phyloP scores from a whole-genome alignment of 2,797 vertebrate species.

The Petrocephalus schoutedeni region DNA sequence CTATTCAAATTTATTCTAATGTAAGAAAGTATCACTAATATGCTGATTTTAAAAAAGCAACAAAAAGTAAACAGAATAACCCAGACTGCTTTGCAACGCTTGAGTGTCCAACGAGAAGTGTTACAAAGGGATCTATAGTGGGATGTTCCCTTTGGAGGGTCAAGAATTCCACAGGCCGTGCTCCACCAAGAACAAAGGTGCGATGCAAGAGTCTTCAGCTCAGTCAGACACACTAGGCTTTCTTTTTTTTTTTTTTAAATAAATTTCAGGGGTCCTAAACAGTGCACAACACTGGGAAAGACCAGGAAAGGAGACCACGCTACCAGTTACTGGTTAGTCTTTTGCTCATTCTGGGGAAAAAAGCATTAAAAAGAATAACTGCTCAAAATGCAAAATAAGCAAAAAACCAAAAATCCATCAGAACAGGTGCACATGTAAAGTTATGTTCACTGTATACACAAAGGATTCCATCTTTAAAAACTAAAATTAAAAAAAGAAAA shows the following conservation, averaged over 20 bases:
- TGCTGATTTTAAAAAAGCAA: slow-evolving; percentile 19
- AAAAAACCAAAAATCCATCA: slow-evolving; percentile 66
- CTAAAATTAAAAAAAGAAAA: slow-evolving; percentile 55
- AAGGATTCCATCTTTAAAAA: slow-evolving; percentile 54
- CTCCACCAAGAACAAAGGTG: slow-evolving; percentile 54
- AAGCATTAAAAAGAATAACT: slow-evolving; percentile 23
- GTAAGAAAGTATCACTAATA: slow-evolving; percentile 54
- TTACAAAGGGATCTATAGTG: slow-evolving; percentile 54
- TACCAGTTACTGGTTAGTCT: slow-evolving; percentile 23
- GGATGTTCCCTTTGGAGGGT: slow-evolving; percentile 58
- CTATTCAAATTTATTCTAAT: slow-evolving; percentile 66
- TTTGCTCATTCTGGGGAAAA: slow-evolving; percentile 24
- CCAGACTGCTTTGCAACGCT: slow-evolving; percentile 53
- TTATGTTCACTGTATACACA: slow-evolving; percentile 36
- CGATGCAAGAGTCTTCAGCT: slow-evolving; percentile 39
- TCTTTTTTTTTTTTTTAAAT: slow-evolving; percentile 43
- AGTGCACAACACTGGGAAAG: slow-evolving; percentile 56
- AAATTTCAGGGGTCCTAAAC: slow-evolving; percentile 44
- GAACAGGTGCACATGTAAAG: slow-evolving; percentile 67
- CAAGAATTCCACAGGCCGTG: slow-evolving; percentile 62
- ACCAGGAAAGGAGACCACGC: slow-evolving; percentile 19
- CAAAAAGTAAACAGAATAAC: slow-evolving; percentile 28
- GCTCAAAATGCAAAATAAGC: slow-evolving; percentile 33
- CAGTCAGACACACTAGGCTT: slow-evolving; percentile 59
- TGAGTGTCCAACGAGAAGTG: slow-evolving; percentile 72